Conservation (phyloP, 2,113 vertebrate species). For the Dermatemys mawii region DNA sequence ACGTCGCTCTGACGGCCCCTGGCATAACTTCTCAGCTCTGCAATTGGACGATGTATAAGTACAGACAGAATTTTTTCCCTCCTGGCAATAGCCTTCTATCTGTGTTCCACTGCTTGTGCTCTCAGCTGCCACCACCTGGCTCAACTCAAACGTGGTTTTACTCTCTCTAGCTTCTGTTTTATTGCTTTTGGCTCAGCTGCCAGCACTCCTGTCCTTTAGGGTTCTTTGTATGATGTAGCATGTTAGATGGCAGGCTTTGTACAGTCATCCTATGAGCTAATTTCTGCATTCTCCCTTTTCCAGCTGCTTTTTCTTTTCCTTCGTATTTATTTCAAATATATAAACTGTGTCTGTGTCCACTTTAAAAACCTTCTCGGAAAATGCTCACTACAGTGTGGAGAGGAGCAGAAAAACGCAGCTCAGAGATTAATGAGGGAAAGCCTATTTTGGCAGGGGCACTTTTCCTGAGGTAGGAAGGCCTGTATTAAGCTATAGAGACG, state of each 20-base stretch:
- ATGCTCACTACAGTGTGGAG: not conserved
- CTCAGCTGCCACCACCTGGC: slow-evolving; percentile 21
- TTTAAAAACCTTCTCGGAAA: not conserved
- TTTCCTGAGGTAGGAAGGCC: not conserved
- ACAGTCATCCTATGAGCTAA: not conserved
- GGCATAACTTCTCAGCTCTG: slow-evolving; percentile 81
- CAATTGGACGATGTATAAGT: slow-evolving; percentile 86
- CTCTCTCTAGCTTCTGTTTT: slow-evolving; percentile 20
- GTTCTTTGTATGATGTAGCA: not conserved
- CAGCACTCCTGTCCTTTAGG: slow-evolving; percentile 5
- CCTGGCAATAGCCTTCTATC: slow-evolving; percentile 41
- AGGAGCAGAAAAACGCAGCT: not conserved
- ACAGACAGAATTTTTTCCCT: slow-evolving; percentile 66
- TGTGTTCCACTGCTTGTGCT: slow-evolving; percentile 26
- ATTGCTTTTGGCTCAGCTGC: slow-evolving; percentile 16
- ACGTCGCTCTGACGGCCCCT: slow-evolving; percentile 78
- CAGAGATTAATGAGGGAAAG: not conserved
- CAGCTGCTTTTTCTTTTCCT: not conserved
- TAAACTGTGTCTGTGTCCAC: not conserved
- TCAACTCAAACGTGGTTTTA: slow-evolving; percentile 4
- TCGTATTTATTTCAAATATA: not conserved
- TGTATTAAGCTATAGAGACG: not conserved
- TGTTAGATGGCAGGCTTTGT: not conserved
- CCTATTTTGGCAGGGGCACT: not conserved
- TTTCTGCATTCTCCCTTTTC: not conserved